These are phyloP conservation scores for Drosophila mauritiana DNA, from an alignment of 1,140 invertebrate genomes.

Conservation along the genomic window DNA sequence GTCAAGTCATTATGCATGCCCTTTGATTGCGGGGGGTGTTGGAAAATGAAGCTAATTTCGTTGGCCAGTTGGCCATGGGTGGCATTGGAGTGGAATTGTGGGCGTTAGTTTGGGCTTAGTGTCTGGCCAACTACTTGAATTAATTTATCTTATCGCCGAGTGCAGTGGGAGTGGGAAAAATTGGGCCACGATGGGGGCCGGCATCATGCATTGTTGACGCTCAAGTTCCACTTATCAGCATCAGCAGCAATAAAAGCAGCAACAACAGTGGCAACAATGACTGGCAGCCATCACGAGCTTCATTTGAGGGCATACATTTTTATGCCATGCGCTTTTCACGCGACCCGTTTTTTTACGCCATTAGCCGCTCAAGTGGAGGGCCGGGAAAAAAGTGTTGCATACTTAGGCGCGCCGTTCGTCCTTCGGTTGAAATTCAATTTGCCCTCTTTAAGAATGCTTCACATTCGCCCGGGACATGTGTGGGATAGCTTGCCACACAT, in stretches of 20 bases:
- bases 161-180: constrained; percentile 47
- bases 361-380: constrained; percentile 57
- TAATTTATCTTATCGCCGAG: constrained; percentile 76
- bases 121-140: constrained; percentile 58
- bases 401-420: constrained; percentile 46
- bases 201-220: constrained; percentile 71
- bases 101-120: constrained; percentile 34
- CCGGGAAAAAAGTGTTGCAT: constrained; percentile 61
- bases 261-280: constrained; percentile 34
- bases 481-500: constrained; percentile 23
- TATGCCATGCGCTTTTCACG: constrained; percentile 70
- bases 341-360: constrained; percentile 67
- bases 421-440: constrained; percentile 62
- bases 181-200: constrained; percentile 12
- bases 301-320: constrained; percentile 69
- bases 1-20: constrained; percentile 74
- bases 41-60: constrained; percentile 70
- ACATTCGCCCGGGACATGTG: constrained; percentile 2
- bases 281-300: constrained; percentile 54
- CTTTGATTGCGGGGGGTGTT: constrained; percentile 50
- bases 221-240: constrained; percentile 76
- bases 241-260: constrained; percentile 55
- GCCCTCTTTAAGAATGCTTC: constrained; percentile 47
- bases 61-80: constrained; percentile 8
- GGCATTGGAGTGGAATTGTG: constrained; percentile 6